Conservation (phyloP, 2,888 invertebrate genomes). For the Pogonocherus hispidulus region DNA sequence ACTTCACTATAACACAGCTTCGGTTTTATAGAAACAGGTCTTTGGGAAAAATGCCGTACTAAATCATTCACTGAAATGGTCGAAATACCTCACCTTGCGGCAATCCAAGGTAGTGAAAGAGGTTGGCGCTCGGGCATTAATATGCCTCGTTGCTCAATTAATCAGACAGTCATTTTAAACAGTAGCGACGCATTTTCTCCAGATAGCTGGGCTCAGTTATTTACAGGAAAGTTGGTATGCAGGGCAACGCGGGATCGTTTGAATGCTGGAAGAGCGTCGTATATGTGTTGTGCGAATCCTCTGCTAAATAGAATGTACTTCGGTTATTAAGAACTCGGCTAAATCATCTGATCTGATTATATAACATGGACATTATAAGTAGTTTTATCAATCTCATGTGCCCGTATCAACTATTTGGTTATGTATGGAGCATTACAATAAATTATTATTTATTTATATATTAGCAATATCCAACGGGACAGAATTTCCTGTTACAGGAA, state of each 20-base stretch:
- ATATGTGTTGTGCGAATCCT: slow-evolving; percentile 32
- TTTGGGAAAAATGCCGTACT: slow-evolving; percentile 31
- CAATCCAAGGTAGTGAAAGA: slow-evolving; percentile 52
- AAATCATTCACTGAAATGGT: slow-evolving; percentile 47
- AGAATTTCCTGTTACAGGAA: too few species aligned
- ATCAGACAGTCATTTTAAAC: slow-evolving; percentile 62
- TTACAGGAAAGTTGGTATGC: slow-evolving; percentile 50
- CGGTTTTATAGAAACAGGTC: slow-evolving; percentile 2
- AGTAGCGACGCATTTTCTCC: slow-evolving; percentile 60
- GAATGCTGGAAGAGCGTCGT: slow-evolving; percentile 42
- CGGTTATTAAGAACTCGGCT: slow-evolving; percentile 27
- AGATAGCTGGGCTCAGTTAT: slow-evolving; percentile 54
- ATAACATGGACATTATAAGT: too few species aligned
- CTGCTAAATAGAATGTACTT: slow-evolving; percentile 22
- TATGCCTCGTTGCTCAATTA: slow-evolving; percentile 60
- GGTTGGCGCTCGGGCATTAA: slow-evolving; percentile 56
- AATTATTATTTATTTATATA: too few species aligned
- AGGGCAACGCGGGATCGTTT: slow-evolving; percentile 49
- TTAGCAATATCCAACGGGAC: too few species aligned
- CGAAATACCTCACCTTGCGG: slow-evolving; percentile 51
- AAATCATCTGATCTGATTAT: too few species aligned
- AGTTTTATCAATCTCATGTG: too few species aligned
- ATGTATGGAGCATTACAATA: too few species aligned
- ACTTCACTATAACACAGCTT: not conserved
- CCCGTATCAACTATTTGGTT: too few species aligned